Evolutionary conservation across 2,113 vertebrate genomes (phyloP).

Genomic region (Phylloscopus trochiloides): DNA sequence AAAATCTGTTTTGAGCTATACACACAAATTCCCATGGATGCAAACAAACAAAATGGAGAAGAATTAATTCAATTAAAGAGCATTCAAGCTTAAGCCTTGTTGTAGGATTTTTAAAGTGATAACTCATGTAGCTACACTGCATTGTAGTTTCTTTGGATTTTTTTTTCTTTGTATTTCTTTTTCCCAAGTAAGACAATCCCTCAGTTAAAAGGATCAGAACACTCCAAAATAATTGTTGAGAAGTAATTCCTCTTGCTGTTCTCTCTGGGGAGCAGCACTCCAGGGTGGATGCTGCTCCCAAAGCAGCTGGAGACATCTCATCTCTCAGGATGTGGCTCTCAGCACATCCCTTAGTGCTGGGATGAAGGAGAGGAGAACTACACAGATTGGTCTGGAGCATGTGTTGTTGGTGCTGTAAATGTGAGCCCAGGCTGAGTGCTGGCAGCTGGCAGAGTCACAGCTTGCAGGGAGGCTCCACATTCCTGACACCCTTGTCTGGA

Average conservation of each 20-base stretch:
- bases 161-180: not conserved
- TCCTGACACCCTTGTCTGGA: not conserved
- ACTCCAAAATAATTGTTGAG: not conserved
- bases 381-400: not conserved
- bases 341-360: not conserved
- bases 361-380: not conserved
- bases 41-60: not conserved
- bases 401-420: not conserved
- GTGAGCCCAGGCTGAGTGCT: not conserved
- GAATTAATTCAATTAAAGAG: not conserved
- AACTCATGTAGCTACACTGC: not conserved
- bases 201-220: not conserved
- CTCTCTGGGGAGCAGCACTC: not conserved
- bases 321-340: not conserved
- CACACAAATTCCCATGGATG: not conserved
- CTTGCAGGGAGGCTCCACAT: not conserved
- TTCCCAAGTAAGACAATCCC: not conserved
- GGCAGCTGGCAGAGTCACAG: not conserved
- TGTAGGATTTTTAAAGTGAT: not conserved
- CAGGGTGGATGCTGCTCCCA: accelerated
- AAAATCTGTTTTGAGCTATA: not conserved
- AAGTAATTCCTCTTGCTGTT: not conserved
- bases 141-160: not conserved
- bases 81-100: not conserved
- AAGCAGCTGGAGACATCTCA: not conserved